These are phyloP conservation scores for Microctenopoma stevenorrisi DNA, from an alignment of 2,797 vertebrate genomes.

Conservation along the genomic window DNA sequence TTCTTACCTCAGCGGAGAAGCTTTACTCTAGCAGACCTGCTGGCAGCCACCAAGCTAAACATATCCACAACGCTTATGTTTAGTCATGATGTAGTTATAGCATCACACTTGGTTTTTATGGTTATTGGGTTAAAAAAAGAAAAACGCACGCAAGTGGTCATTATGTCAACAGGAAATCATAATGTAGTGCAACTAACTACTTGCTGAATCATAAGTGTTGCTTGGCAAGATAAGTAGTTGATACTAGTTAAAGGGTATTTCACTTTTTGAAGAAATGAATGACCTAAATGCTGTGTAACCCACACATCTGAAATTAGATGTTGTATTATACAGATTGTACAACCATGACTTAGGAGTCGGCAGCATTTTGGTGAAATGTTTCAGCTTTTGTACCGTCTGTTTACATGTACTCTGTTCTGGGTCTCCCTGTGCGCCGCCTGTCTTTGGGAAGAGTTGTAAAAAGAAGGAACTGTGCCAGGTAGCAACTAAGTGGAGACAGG, in stretches of 20 bases:
- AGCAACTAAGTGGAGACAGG: conserved; percentile 4
- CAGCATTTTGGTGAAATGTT: conserved; percentile 25
- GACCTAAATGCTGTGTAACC: background rate
- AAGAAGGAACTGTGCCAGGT: conserved; percentile 39
- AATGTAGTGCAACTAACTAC: background rate
- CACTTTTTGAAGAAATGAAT: background rate
- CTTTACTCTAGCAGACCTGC: conserved; percentile 52
- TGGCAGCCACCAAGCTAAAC: conserved; percentile 10
- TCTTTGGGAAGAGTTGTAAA: conserved; percentile 46
- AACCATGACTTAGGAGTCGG: conserved; percentile 16
- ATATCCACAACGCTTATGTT: conserved; percentile 6
- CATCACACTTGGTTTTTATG: background rate
- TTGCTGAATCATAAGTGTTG: background rate
- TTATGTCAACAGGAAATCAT: background rate
- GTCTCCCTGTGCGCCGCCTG: conserved; percentile 21
- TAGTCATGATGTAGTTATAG: conserved; percentile 8
- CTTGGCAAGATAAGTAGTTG: too few species aligned
- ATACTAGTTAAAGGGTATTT: too few species aligned
- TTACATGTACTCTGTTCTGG: conserved; percentile 28
- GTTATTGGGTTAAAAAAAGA: background rate
- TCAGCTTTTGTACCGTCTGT: conserved; percentile 38
- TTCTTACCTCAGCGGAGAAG: conserved; percentile 34
- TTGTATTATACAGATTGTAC: conserved; percentile 5
- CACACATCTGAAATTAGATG: conserved; percentile 10
- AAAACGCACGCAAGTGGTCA: conserved; percentile 1